Evolutionary conservation across 35 echinoderm and acorn worm genomes (phyloP), one percentile per base, ranked within the genome.

Genomic region (Holothuria glaberrima): DNA sequence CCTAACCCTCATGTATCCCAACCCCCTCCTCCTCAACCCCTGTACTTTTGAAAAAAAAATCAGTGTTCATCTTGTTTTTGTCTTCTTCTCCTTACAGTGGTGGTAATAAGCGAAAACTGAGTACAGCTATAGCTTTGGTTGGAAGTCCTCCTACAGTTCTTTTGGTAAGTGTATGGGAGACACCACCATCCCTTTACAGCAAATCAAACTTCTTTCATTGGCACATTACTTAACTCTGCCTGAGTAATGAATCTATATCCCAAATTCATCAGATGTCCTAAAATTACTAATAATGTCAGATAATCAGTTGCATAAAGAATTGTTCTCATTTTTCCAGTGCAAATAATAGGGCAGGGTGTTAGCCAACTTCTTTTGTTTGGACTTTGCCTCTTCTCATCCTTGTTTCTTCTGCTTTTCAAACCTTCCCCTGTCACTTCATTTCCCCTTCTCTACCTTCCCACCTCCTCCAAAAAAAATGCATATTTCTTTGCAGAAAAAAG

Each of bases 41-140:
- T 75, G 7, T 75, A 20, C 21, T 30, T 30, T n/a, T n/a, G n/a
- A n/a, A n/a, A n/a, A n/a, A n/a, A n/a, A n/a, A n/a, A n/a, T n/a
- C n/a, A 75, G 20, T 0, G 2, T 33, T 7, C 19, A 75, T 26
- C 28, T 0, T 33, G 7, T 41, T 41, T 41, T 41, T 13, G n/a
- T 24, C 27, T 17, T 21, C 13, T 90, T 86, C 48, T 92, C 62
- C 35, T 74, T 92, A 10, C 86, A 98, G 96, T 91, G 96, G 96
- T 18, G 96, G 96, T 31, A 98, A 98, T 65, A 98, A 98, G 59
- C 62, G 96, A 28, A 98, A 98, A 70, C 58, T 98, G 48, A 98
- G 92, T 59, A 98, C 96, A 21, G 96, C 93, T 22, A 91, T 90
- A 54, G 96, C 96, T 21, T 46, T 98, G 86, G 96, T 98, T 62